These are phyloP conservation scores for Scolopax rusticola DNA, from an alignment of 2,797 vertebrate species.

Conservation along the genomic window DNA sequence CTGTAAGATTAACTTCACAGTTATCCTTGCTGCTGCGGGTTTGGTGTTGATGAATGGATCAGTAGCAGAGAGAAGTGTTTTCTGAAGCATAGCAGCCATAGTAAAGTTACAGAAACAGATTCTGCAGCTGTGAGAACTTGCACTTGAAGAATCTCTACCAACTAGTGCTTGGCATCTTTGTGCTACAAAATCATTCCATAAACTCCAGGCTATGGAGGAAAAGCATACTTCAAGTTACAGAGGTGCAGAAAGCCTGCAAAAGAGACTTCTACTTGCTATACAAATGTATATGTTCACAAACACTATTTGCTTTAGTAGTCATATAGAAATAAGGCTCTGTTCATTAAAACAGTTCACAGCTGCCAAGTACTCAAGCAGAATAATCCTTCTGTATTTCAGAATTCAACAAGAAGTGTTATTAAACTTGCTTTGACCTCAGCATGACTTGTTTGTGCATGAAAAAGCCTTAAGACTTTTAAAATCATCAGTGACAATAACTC, in stretches of 20 bases:
- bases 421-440: slow-evolving; percentile 5
- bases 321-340: neutral
- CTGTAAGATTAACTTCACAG: neutral
- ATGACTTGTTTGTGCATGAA: neutral
- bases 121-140: neutral
- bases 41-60: neutral
- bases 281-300: neutral
- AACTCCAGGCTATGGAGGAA: neutral
- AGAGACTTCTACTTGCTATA: neutral
- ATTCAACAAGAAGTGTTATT: neutral
- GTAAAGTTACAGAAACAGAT: neutral
- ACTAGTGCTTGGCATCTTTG: neutral
- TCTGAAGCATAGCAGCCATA: neutral
- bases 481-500: neutral
- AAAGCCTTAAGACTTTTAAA: neutral
- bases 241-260: neutral
- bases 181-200: neutral
- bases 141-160: neutral
- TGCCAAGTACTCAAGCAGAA: neutral
- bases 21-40: neutral
- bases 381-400: neutral
- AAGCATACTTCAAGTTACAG: neutral
- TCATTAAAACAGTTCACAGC: neutral
- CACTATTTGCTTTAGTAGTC: neutral
- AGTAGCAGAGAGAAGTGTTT: neutral